Base-by-base conservation (phyloP, 2,113 vertebrate species). In the Dolichallabes microphthalmus region DNA sequence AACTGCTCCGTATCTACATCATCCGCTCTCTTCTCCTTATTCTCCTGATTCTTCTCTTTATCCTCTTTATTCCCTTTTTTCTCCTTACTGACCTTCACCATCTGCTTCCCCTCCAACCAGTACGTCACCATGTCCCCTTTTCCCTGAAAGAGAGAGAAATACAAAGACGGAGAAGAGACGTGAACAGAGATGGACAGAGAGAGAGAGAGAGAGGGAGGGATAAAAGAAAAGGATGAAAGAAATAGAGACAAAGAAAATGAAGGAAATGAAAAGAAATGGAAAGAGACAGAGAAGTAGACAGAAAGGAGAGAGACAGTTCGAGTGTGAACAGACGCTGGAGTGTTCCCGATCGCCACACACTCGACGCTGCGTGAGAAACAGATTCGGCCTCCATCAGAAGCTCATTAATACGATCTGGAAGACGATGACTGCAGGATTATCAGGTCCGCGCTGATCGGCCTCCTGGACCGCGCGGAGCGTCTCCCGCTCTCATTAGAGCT, bases 111-210 rank as follows among this genome's bases (percentile, higher is more conserved):
- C 89, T 95, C 93, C 82, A 96, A 91, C 94, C 95, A 96, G 86
- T 96, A 96, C 0, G 95, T 97, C 79, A 96, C 91, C 96, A 96
- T 96, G 88, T 97, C 94, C 5, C 97, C 94, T 91, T 96, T 97
- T 0, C 95, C 96, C 95, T 95, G 90, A 13, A 20, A 81, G 58
- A 27, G 0, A 78, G 27, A 78, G 15, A 57, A 6, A 27, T 2
- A 50, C 12, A 52, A 4, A 55, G 25, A 11, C 30, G 57, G 75
- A 86, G 17, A 77, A 63, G 15, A 52, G 19, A 75, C 10, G 66
- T 39, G 32, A 45, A 45, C 7, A 35, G 13, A 61, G 53, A 20
- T 0, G 5, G 52, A 11, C 32, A 14, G 64, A 66, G 64, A 30
- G 64, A 66, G 1, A 14, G 0, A 30, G 6, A 66, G 63, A 64